Percentiles rank a stretch among this genome's conserved stretches.
phyloP scores from a whole-genome alignment of 1,140 invertebrate species.

The Drosophila mauritiana region DNA sequence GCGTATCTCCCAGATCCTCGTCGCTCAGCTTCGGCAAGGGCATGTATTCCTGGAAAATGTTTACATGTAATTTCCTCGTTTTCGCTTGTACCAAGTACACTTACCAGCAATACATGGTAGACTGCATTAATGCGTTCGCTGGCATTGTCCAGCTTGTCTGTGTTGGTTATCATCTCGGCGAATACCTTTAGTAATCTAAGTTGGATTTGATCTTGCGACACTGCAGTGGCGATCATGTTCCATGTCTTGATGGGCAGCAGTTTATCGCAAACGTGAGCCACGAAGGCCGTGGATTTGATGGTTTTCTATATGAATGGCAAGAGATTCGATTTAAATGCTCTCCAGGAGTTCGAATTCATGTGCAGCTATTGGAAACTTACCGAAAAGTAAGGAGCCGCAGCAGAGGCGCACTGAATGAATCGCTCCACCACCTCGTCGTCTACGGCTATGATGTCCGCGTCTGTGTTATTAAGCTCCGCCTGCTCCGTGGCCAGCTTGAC shows the following conservation, averaged over 20 bases:
- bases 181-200: conserved; percentile 94
- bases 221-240: conserved; percentile 86
- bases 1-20: conserved; percentile 86
- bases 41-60: conserved; percentile 88
- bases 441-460: conserved; percentile 91
- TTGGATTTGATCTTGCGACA: conserved; percentile 89
- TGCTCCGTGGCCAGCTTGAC: conserved; percentile 93
- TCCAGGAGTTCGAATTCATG: not conserved
- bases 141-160: conserved; percentile 90
- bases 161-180: conserved; percentile 92
- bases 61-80: conserved; percentile 3
- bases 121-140: conserved; percentile 90
- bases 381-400: conserved; percentile 94
- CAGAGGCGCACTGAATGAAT: conserved; percentile 93
- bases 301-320: conserved; percentile 89
- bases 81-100: conserved; percentile 33
- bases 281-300: conserved; percentile 94
- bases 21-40: conserved; percentile 91
- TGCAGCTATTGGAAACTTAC: conserved; percentile 86
- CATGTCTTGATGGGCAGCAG: conserved; percentile 89
- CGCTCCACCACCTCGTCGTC: conserved; percentile 91
- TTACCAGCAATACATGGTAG: conserved; percentile 92
- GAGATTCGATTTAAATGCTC: conserved; percentile 32
- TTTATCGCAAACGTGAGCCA: conserved; percentile 94
- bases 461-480: conserved; percentile 89